A percentile compares a stretch with the other conserved stretches of the same genome.
Evolutionary conservation across 2,888 invertebrate genomes (phyloP).

Genomic region (Ophion ventricosus): DNA sequence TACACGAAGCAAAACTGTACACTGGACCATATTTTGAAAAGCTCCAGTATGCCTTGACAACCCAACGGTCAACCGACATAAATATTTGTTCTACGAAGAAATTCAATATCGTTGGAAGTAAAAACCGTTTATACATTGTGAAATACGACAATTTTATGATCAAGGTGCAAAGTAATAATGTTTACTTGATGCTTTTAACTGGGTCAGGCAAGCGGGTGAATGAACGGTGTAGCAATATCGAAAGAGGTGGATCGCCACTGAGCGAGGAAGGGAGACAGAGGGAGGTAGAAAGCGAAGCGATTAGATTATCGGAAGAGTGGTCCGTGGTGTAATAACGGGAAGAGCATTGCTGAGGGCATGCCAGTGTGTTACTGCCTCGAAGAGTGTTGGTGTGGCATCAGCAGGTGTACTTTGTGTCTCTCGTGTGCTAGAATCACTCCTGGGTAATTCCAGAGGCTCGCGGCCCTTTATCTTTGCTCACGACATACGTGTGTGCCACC

Average conservation of each 20-base stretch:
- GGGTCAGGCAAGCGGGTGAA: slow-evolving; percentile 47
- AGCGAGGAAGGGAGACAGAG: slow-evolving; percentile 41
- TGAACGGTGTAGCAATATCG: slow-evolving; percentile 36
- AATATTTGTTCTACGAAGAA: neutral
- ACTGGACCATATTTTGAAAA: neutral
- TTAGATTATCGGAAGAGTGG: slow-evolving; percentile 64
- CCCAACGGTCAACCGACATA: neutral
- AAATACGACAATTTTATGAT: neutral
- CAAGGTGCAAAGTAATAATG: neutral
- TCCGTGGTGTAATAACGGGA: slow-evolving; percentile 59
- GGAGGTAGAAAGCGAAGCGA: slow-evolving; percentile 52
- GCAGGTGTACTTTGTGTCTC: slow-evolving; percentile 55
- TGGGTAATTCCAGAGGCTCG: slow-evolving; percentile 32
- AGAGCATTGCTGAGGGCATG: slow-evolving; percentile 56
- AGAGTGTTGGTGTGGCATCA: slow-evolving; percentile 37
- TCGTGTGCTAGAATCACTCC: slow-evolving; percentile 30
- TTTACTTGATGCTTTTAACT: slow-evolving; percentile 30
- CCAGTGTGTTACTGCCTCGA: slow-evolving; percentile 51
- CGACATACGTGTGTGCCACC: slow-evolving; percentile 22
- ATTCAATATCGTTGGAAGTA: neutral
- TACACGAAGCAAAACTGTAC: neutral
- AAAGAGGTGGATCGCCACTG: slow-evolving; percentile 32
- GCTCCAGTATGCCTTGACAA: neutral
- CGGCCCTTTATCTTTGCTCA: slow-evolving; percentile 40
- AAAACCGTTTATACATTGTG: neutral